Evolutionary conservation across 2,888 invertebrate genomes (phyloP).

Genomic region (Frankliniella intonsa): DNA sequence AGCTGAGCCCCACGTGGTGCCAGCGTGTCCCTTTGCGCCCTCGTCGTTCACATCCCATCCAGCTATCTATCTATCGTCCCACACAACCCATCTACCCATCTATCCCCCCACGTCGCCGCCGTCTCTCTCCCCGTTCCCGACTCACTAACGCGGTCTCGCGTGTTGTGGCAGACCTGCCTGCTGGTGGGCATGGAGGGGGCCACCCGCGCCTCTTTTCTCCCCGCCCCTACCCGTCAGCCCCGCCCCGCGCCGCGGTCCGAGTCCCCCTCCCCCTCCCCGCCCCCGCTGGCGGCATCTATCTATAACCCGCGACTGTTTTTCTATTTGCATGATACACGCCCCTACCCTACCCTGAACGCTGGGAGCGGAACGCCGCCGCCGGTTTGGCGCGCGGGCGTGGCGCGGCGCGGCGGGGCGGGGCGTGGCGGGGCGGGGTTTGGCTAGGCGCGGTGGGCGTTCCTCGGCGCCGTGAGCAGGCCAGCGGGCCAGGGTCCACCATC

Average conservation of each 20-base stretch:
- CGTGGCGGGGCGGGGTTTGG: background rate
- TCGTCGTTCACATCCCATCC: background rate
- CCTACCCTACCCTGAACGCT: background rate
- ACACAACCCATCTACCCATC: no score
- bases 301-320: conserved; percentile 9
- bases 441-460: conserved; percentile 14
- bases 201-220: conserved; percentile 34
- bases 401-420: background rate
- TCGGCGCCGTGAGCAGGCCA: conserved; percentile 7
- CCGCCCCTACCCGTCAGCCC: background rate
- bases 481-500: conserved; percentile 21
- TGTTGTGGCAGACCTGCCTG: background rate
- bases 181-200: conserved; percentile 35
- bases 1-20: background rate
- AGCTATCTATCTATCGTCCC: no score
- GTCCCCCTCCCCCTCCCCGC: background rate
- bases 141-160: background rate
- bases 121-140: background rate
- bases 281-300: conserved; percentile 7
- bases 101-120: no score
- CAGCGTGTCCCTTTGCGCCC: background rate
- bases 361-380: background rate
- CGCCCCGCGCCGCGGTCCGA: background rate
- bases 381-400: background rate
- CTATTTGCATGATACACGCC: conserved; percentile 25